Conservation (phyloP, 1,140 invertebrate genomes). For the Maconellicoccus hirsutus region DNA sequence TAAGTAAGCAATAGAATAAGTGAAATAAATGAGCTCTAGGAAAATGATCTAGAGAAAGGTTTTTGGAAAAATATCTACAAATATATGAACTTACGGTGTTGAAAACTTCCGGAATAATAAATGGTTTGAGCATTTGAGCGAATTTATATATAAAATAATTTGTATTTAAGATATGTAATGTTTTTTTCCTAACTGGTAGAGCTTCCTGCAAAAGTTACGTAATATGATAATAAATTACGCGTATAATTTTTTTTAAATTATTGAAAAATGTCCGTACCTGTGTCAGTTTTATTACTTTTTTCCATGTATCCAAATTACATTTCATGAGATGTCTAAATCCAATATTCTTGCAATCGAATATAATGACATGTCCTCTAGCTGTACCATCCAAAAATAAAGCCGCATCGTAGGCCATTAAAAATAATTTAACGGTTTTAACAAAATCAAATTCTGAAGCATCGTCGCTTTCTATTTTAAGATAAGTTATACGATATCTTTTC, state of each 20-base stretch:
- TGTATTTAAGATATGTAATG: not conserved
- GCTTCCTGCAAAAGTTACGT: slow-evolving; percentile 1
- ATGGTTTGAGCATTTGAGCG: slow-evolving; percentile 8
- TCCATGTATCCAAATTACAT: slow-evolving; percentile 13
- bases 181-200: slow-evolving; percentile 4
- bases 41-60: no score
- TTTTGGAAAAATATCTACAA: not conserved
- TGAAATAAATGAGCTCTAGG: no score
- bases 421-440: not conserved
- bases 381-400: not conserved
- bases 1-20: no score
- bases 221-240: not conserved
- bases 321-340: slow-evolving; percentile 16
- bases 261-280: not conserved
- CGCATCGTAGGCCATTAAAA: slow-evolving; percentile 10
- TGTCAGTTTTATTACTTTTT: slow-evolving; percentile 10
- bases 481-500: slow-evolving; percentile 6
- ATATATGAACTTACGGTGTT: not conserved
- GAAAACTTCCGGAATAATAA: slow-evolving; percentile 2
- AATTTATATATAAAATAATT: slow-evolving; percentile 19
- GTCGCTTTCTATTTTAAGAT: not conserved
- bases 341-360: slow-evolving; percentile 7
- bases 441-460: slow-evolving; percentile 13
- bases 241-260: not conserved
- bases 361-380: slow-evolving; percentile 5